A percentile compares a stretch with the other conserved stretches of the same genome.
These are phyloP conservation scores for Pomatostomus ruficeps DNA, from an alignment of 2,113 vertebrate species.

Conservation along the genomic window DNA sequence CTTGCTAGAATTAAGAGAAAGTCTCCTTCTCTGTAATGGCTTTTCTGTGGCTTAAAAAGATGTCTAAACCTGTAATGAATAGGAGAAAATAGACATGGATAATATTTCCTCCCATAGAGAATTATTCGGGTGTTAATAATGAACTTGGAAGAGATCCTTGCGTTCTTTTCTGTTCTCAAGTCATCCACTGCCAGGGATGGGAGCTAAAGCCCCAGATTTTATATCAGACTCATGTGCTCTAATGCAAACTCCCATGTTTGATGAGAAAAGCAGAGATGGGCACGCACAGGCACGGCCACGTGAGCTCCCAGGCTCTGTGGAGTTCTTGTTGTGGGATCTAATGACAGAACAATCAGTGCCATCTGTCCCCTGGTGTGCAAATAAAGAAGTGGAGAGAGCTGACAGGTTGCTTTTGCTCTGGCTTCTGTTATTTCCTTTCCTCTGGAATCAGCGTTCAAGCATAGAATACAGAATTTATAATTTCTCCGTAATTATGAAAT, in stretches of 20 bases:
- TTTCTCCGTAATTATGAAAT: background rate
- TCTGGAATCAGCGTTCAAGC: background rate
- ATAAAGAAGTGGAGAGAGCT: background rate
- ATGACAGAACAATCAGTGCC: slow-evolving; percentile 23
- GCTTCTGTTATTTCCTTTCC: background rate
- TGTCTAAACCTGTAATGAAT: background rate
- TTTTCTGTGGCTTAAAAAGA: background rate
- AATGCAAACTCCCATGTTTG: background rate
- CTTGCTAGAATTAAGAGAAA: background rate
- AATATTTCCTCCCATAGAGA: background rate
- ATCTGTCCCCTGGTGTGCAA: slow-evolving; percentile 26
- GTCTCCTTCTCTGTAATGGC: background rate
- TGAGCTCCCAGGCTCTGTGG: background rate
- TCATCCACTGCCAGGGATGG: background rate
- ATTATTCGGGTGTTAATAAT: background rate
- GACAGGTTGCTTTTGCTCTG: background rate
- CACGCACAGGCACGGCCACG: background rate
- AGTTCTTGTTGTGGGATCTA: slow-evolving; percentile 4
- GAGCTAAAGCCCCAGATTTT: background rate
- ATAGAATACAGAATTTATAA: background rate
- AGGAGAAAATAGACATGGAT: background rate
- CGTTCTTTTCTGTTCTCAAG: background rate
- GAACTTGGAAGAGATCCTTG: background rate
- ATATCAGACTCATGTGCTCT: background rate
- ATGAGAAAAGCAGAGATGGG: background rate